A percentile compares a stretch with the other conserved stretches of the same genome.
phyloP scores from a whole-genome alignment of 2,113 vertebrate genomes.

The Australoheros scitulus region DNA sequence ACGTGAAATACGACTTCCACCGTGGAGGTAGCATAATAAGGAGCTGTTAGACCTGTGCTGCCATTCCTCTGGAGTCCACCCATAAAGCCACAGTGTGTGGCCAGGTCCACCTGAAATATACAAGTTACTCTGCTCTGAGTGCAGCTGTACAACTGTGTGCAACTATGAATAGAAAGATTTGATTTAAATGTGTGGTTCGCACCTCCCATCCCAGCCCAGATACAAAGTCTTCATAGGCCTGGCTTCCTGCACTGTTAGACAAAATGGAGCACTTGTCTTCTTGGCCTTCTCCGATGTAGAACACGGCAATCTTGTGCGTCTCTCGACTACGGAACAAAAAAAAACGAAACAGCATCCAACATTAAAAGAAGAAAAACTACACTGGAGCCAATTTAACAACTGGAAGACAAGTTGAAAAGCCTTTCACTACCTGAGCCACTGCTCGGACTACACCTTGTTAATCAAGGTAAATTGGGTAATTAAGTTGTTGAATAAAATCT shows the following conservation, averaged over 20 bases:
- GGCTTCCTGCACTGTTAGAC: slow-evolving; percentile 92
- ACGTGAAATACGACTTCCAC: slow-evolving; percentile 98
- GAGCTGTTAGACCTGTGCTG: slow-evolving; percentile 93
- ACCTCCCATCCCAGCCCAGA: slow-evolving; percentile 99
- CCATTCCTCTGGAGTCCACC: slow-evolving; percentile 96
- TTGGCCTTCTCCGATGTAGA: slow-evolving; percentile 97
- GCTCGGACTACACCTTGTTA: not conserved
- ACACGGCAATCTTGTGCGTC: slow-evolving; percentile 98
- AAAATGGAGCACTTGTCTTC: slow-evolving; percentile 98
- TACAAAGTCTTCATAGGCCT: slow-evolving; percentile 96
- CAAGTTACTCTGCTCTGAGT: not conserved
- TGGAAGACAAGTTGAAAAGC: slow-evolving; percentile 10
- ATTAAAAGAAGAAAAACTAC: slow-evolving; percentile 2
- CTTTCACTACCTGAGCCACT: not conserved
- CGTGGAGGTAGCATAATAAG: slow-evolving; percentile 96
- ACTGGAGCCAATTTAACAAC: not conserved
- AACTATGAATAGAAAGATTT: not conserved
- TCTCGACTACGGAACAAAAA: slow-evolving; percentile 85
- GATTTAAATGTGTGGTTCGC: slow-evolving; percentile 16
- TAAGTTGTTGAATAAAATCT: slow-evolving; percentile 21
- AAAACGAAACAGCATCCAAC: not conserved
- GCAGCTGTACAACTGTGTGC: not conserved
- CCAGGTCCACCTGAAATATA: slow-evolving; percentile 87
- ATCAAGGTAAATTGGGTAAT: slow-evolving; percentile 12
- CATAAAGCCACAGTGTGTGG: slow-evolving; percentile 96